Conservation (phyloP, 2,113 vertebrate genomes). For the Vulpes vulpes region DNA sequence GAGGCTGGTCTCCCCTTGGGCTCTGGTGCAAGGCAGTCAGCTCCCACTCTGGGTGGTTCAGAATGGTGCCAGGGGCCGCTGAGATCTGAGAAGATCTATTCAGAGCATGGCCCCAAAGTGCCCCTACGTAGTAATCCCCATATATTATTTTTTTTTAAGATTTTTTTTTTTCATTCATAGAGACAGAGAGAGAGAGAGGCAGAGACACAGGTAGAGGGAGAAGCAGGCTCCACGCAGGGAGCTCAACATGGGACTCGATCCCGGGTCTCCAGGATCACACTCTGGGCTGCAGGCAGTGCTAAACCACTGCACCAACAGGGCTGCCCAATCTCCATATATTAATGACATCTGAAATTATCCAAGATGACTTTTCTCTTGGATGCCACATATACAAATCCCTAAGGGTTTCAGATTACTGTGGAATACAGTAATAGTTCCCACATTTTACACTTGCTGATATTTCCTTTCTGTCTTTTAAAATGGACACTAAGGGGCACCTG, state of each 20-base stretch:
- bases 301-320: no score
- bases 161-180: no score
- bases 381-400: not conserved
- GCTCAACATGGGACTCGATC: no score
- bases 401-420: not conserved
- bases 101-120: no score
- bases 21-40: not conserved
- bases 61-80: not conserved
- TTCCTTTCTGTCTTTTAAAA: not conserved
- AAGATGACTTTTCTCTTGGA: not conserved
- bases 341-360: not conserved
- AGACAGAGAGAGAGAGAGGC: no score
- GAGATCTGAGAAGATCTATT: not conserved
- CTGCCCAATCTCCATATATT: not conserved
- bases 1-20: accelerated
- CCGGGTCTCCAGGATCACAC: no score
- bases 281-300: no score
- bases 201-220: no score
- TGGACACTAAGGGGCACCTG: no score
- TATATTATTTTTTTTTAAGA: not conserved
- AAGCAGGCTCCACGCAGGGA: no score
- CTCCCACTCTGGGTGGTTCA: not conserved
- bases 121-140: no score
- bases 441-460: not conserved
- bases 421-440: not conserved